Conservation (phyloP, 2,888 invertebrate genomes). For the Criorhina ranunculi region DNA sequence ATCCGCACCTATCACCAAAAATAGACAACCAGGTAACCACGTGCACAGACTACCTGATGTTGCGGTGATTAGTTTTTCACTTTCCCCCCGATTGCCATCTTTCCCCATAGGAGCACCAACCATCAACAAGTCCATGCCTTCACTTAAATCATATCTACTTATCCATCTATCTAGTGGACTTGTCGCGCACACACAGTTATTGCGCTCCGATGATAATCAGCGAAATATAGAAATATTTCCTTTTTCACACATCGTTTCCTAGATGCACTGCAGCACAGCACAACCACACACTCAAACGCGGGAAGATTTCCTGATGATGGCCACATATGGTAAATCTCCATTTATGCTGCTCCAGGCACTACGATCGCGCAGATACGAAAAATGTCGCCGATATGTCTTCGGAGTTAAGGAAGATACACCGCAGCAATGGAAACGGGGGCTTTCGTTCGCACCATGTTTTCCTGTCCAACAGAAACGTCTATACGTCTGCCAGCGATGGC, state of each 20-base stretch:
- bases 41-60: conserved; percentile 69
- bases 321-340: conserved; percentile 76
- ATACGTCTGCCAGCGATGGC: conserved; percentile 71
- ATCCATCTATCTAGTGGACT: conserved; percentile 49
- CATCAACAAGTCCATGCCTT: conserved; percentile 16
- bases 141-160: conserved; percentile 45
- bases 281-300: conserved; percentile 6
- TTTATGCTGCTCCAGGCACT: conserved; percentile 62
- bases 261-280: conserved; percentile 36
- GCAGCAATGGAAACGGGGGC: conserved; percentile 61
- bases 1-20: conserved; percentile 75
- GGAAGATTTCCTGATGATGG: conserved; percentile 70
- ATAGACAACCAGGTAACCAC: conserved; percentile 76
- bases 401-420: conserved; percentile 60
- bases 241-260: conserved; percentile 76
- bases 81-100: conserved; percentile 60
- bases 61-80: conserved; percentile 75
- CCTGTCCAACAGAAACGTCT: conserved; percentile 67
- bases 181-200: conserved; percentile 62
- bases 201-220: conserved; percentile 66
- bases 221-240: conserved; percentile 75
- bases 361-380: conserved; percentile 67
- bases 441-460: conserved; percentile 74
- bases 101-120: conserved; percentile 3
- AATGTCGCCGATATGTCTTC: conserved; percentile 76